Base-by-base conservation (phyloP, 2,113 vertebrate species). In the Spizaetus ornatus region DNA sequence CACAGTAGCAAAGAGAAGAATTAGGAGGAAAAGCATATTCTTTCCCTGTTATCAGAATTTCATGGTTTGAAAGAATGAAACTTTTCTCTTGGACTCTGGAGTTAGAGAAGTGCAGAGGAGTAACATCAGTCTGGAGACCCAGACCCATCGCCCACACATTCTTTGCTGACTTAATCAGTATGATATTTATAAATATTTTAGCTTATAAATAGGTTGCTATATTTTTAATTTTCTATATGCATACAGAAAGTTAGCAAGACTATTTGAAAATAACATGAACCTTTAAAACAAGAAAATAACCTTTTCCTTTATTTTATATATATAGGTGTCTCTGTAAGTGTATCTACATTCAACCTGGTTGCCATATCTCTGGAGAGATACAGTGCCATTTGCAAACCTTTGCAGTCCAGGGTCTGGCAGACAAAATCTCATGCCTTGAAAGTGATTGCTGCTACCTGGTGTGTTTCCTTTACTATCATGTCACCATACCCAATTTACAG, bases 361-460 rank as follows among this genome's bases (percentile, higher is more conserved):
- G 99, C 99, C 93, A 99, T 99, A 84, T 99, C 99, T 59, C 96
- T 99, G 97, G 99, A 99, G 98, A 98, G 99, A 66, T 99, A 99
- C 67, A 99, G 99, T 19, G 99, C 99, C 66, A 99, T 99, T 56
- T 99, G 99, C 98, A 99, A 99, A 97, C 99, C 99, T 0, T 95
- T 99, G 53, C 99, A 99, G 87, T 99, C 99, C 65, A 98, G 99
- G 25, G 98, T 98, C 45, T 99, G 99, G 99, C 99, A 99, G 98
- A 99, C 99, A 17, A 99, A 99, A 92, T 99, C 99, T 9, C 99
- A 99, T 1, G 99, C 99, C 6, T 91, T 98, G 93, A 99, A 99
- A 95, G 99, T 99, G 96, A 99, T 99, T 93, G 98, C 98, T 4
- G 98, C 98, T 21, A 99, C 99, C 72, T 99, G 99, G 99, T 97